phyloP scores from a whole-genome alignment of 2,888 invertebrate species.

The Napeogenes sylphis region DNA sequence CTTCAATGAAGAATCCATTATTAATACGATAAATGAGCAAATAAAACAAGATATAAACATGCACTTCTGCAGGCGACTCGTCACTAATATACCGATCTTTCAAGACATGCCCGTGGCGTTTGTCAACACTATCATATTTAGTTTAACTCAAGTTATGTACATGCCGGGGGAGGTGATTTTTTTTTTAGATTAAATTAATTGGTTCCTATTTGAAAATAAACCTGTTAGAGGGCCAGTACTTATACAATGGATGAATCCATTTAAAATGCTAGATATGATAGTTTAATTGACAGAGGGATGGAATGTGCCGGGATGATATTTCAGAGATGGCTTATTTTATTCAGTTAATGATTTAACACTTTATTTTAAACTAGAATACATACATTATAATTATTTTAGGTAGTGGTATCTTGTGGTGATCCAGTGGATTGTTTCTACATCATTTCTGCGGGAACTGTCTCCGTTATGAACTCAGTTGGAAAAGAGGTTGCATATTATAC shows the following conservation, averaged over 20 bases:
- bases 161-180: conserved; percentile 73
- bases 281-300: no score
- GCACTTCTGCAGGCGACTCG: conserved; percentile 72
- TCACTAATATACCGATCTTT: conserved; percentile 75
- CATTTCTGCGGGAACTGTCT: conserved; percentile 78
- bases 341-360: no score
- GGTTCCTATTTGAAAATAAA: no score
- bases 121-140: conserved; percentile 70
- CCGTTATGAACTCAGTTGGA: conserved; percentile 73
- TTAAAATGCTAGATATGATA: no score
- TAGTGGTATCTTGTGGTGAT: conserved; percentile 72
- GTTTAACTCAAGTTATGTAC: conserved; percentile 72
- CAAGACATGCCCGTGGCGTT: conserved; percentile 69
- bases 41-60: conserved; percentile 76
- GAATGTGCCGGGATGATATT: no score
- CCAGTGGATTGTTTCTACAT: conserved; percentile 77
- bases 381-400: conserved; percentile 43
- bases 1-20: conserved; percentile 49
- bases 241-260: no score
- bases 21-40: conserved; percentile 57
- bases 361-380: not conserved
- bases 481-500: conserved; percentile 60
- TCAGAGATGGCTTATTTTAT: no score
- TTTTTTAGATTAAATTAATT: not conserved
- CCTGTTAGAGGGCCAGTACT: no score